phyloP scores from a whole-genome alignment of 1,140 invertebrate species.

The Palaemon carinicauda region DNA sequence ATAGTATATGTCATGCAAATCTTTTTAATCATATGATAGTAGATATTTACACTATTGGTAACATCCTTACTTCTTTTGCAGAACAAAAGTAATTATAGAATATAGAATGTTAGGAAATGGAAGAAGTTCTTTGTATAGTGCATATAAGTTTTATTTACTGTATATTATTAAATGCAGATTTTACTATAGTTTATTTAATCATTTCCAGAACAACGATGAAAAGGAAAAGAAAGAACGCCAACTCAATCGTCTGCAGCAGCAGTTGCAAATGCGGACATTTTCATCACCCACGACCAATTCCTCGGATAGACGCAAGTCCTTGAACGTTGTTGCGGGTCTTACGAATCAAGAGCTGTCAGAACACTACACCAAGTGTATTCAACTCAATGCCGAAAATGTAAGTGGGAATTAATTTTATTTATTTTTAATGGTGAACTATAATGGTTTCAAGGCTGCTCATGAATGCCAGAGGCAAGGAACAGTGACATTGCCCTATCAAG shows the following conservation, averaged over 20 bases:
- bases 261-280: conserved; percentile 51
- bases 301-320: conserved; percentile 49
- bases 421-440: not conserved
- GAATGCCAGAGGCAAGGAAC: too few species aligned
- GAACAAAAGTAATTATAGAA: too few species aligned
- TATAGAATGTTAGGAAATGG: too few species aligned
- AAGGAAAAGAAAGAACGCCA: conserved; percentile 63
- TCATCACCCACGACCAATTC: conserved; percentile 50
- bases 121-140: too few species aligned
- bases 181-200: not conserved
- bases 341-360: conserved; percentile 69
- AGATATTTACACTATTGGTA: too few species aligned
- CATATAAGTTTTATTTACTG: too few species aligned
- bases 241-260: conserved; percentile 62
- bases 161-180: too few species aligned
- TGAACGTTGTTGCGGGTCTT: conserved; percentile 62
- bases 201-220: conserved; percentile 62
- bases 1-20: too few species aligned
- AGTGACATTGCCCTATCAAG: too few species aligned
- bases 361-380: conserved; percentile 75
- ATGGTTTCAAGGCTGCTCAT: too few species aligned
- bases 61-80: too few species aligned
- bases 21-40: too few species aligned
- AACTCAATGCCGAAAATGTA: conserved; percentile 73
- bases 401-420: conserved; percentile 64